Conservation (phyloP, 2,888 invertebrate genomes). For the Phyllotreta cruciferae region DNA sequence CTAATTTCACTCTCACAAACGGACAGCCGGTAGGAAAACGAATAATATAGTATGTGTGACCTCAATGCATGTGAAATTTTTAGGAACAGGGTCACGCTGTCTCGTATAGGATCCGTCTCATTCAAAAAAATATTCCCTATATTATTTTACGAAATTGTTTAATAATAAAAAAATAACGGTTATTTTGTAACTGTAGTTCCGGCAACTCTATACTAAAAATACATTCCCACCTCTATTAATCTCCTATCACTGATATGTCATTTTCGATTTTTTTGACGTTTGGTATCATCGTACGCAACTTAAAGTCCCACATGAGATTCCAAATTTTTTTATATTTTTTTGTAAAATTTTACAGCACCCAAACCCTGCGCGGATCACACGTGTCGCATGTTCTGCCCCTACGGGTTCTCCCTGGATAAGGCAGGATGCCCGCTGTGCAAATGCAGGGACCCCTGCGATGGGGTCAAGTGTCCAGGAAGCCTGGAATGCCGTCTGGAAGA, state of each 20-base stretch:
- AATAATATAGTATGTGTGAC: constrained; percentile 14
- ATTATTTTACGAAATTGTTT: neutral
- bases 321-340: neutral
- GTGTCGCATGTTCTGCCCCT: constrained; percentile 86
- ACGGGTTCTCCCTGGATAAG: constrained; percentile 76
- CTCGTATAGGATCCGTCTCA: constrained; percentile 23
- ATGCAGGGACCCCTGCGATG: constrained; percentile 82
- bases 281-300: neutral
- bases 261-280: too few species aligned
- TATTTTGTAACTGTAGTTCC: too few species aligned
- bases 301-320: neutral
- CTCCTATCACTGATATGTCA: too few species aligned
- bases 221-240: too few species aligned
- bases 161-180: neutral
- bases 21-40: neutral
- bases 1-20: constrained; percentile 13
- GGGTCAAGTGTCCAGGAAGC: constrained; percentile 76
- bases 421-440: constrained; percentile 81
- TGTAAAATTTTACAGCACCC: constrained; percentile 58
- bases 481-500: constrained; percentile 81
- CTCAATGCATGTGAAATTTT: constrained; percentile 25
- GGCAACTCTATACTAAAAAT: too few species aligned
- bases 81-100: constrained; percentile 27
- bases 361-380: constrained; percentile 79
- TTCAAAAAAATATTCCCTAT: neutral